Conservation (phyloP, 2,888 invertebrate species). For the Belgica antarctica region DNA sequence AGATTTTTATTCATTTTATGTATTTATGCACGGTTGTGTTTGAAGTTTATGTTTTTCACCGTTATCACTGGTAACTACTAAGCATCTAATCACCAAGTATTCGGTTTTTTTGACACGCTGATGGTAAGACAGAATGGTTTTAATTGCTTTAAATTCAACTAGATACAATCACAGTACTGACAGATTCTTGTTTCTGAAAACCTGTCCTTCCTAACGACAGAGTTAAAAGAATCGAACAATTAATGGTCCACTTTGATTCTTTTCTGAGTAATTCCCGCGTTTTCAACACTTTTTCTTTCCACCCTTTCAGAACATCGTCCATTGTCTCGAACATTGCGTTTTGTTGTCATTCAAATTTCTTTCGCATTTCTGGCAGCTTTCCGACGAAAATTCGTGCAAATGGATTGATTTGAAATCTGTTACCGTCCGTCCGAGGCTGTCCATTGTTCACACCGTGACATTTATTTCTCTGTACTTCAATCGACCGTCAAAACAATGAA, state of each 20-base stretch:
- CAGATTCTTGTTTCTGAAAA: too few species aligned
- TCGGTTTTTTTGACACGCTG: too few species aligned
- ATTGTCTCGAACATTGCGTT: neutral
- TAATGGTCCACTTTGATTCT: conserved; percentile 1
- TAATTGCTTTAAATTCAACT: too few species aligned
- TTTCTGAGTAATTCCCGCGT: conserved; percentile 26
- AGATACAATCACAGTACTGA: too few species aligned
- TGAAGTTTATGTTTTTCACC: too few species aligned
- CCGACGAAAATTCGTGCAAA: neutral
- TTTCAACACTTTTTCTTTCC: neutral
- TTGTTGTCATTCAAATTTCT: conserved; percentile 16
- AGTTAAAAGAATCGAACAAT: too few species aligned
- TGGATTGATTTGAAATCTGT: conserved; percentile 35
- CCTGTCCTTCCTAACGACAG: too few species aligned
- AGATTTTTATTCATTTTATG: too few species aligned
- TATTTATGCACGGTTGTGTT: too few species aligned
- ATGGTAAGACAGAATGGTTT: too few species aligned
- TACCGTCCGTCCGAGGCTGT: neutral
- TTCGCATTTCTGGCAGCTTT: neutral
- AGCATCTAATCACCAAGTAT: too few species aligned
- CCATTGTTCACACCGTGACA: conserved; percentile 11
- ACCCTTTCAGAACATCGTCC: neutral
- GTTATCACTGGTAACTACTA: too few species aligned
- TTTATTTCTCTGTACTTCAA: conserved; percentile 28
- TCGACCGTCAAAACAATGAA: conserved; percentile 2